Evolutionary conservation across 2,888 invertebrate species (phyloP).

Genomic region (Trachelus iudaicus): DNA sequence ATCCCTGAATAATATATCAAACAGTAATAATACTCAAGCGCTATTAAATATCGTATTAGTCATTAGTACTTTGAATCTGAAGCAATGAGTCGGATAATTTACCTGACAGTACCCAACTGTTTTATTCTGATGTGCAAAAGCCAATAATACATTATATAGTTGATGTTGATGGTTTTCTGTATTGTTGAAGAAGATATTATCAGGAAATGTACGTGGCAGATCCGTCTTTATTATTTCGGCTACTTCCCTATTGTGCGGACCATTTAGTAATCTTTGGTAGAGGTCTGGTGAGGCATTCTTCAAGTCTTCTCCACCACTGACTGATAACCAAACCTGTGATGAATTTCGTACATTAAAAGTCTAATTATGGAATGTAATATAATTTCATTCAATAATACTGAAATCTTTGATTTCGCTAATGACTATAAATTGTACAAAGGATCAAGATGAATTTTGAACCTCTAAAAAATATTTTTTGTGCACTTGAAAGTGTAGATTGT

Average conservation of each 20-base stretch:
- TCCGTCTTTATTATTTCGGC: conserved; percentile 89
- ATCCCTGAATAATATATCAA: conserved; percentile 70
- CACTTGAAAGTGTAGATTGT: too few relatives aligned
- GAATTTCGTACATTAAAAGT: conserved; percentile 56
- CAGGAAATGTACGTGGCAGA: conserved; percentile 93
- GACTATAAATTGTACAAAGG: not conserved
- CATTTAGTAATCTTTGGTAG: conserved; percentile 76
- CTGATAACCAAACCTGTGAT: conserved; percentile 81
- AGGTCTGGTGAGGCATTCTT: conserved; percentile 74
- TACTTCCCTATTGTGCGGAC: conserved; percentile 77
- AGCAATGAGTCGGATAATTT: conserved; percentile 20
- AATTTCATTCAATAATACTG: not conserved
- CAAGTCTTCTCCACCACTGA: conserved; percentile 82
- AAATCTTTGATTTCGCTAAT: not conserved
- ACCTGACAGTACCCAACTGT: conserved; percentile 91
- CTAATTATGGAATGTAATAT: conserved; percentile 41
- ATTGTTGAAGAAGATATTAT: conserved; percentile 91
- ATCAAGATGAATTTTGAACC: not conserved
- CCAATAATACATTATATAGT: conserved; percentile 86
- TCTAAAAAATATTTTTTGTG: too few relatives aligned
- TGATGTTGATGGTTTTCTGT: conserved; percentile 80
- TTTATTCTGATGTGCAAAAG: conserved; percentile 89
- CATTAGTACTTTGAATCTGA: not conserved
- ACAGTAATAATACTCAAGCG: conserved; percentile 10
- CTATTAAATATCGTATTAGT: not conserved